Conservation (phyloP, 2,113 vertebrate species). For the crab-eating macaque (Macaca fascicularis) region T2T-MFA8v1.1 NC_088394.1:6254501-6255000, state of each 20-base stretch:
- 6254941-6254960: neutral
- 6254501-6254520: neutral
- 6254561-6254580: neutral
- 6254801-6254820: neutral
- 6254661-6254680: accelerated
- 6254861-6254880: neutral
- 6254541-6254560: neutral
- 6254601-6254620: neutral
- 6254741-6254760: neutral
- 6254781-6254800: neutral
- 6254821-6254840: accelerated
- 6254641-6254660: neutral
- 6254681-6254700: neutral
- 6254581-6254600: neutral
- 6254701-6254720: accelerated
- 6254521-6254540: neutral
- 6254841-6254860: accelerated
- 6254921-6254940: neutral
- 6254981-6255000: neutral
- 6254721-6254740: neutral
- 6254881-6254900: neutral
- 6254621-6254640: neutral
- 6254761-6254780: neutral
- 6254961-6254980: neutral
- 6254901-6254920: neutral